Evolutionary conservation across 2,797 vertebrate species (phyloP), one percentile per base, ranked within the genome.

Genomic region (Fistularia tabacaria): DNA sequence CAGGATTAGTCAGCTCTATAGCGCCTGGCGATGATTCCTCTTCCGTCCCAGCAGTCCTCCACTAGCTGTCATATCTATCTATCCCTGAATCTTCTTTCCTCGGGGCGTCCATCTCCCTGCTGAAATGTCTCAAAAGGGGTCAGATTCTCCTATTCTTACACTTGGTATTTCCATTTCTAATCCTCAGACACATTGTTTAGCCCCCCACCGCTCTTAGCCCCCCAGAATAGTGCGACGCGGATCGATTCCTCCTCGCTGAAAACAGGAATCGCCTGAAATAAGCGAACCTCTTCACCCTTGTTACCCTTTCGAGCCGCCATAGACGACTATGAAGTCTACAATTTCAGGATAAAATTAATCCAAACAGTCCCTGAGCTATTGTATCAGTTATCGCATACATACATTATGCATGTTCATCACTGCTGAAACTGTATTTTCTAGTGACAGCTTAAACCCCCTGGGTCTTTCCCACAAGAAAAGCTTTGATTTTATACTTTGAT

Each of bases 81-180:
- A 36, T 56, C 48, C 53, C 41, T 49, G 62, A 40, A 51, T 73
- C 51, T 54, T 50, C 38, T 49, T 54, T 50, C 67, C 54, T 53
- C 49, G 14, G 7, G 11, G 51, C 41, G 45, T 69, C 57, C 60
- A 57, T 67, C 64, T 76, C 49, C 56, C 45, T 57, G 64, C 56
- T 64, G 62, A 77, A 81, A 77, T 49, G 48, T 48, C 67, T 72
- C 69, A 48, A 82, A 80, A 68, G 25, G 73, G 72, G 73, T 82
- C 76, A 73, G 36, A 72, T 71, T 75, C 57, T 69, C 55, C 62
- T 59, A 74, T 71, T 82, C 71, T 58, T 60, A 58, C 9, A 52
- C 59, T 38, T 77, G 76, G 77, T 78, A 62, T 75, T 77, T 81
- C 67, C 76, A 72, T 83, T 81, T 75, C 71, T 80, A 75, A 78